Evolutionary conservation across 2,797 vertebrate species (phyloP).

Genomic region (Hyperoplus immaculatus): DNA sequence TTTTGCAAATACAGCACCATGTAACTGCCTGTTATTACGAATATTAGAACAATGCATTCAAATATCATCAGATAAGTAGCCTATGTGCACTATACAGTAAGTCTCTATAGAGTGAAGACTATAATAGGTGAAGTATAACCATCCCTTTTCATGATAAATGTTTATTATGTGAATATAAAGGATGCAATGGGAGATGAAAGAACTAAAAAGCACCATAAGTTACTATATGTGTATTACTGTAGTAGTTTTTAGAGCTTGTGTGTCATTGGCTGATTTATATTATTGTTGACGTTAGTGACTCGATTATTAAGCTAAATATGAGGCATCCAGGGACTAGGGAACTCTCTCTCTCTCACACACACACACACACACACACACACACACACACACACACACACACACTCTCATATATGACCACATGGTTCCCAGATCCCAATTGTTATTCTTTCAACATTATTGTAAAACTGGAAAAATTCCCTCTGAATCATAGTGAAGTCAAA

Average conservation of each 20-base stretch:
- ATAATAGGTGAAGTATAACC: not conserved
- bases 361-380: not conserved
- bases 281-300: not conserved
- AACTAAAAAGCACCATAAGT: not conserved
- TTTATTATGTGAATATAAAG: no score
- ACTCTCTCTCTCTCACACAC: not conserved
- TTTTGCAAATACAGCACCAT: not conserved
- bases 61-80: not conserved
- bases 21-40: not conserved
- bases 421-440: not conserved
- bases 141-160: not conserved
- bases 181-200: not conserved
- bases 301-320: not conserved
- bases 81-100: not conserved
- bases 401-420: not conserved
- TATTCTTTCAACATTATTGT: not conserved
- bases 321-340: not conserved
- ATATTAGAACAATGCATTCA: not conserved
- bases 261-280: not conserved
- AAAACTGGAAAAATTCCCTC: constrained; percentile 8
- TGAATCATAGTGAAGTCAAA: constrained; percentile 33
- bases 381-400: not conserved
- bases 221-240: not conserved
- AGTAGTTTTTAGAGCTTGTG: not conserved
- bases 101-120: no score